phyloP scores from a whole-genome alignment of 2,113 vertebrate species.

The Paracyprichromis sp. region DNA sequence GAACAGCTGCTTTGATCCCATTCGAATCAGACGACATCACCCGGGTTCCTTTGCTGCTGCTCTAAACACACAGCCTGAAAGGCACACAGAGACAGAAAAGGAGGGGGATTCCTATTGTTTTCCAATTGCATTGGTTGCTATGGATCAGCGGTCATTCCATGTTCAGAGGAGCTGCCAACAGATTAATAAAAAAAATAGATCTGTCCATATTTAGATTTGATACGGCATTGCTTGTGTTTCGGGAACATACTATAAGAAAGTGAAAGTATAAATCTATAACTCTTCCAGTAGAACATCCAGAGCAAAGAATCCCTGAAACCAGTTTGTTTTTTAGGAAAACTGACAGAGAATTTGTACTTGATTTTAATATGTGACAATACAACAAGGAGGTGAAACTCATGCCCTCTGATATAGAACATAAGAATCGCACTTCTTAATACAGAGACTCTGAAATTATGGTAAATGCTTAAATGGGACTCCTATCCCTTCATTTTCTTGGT shows the following conservation, averaged over 20 bases:
- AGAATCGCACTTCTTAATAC: not conserved
- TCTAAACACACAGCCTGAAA: conserved; percentile 40
- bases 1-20: conserved; percentile 50
- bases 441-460: not conserved
- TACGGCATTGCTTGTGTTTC: not conserved
- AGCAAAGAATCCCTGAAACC: not conserved
- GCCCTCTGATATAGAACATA: not conserved
- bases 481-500: not conserved
- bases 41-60: conserved; percentile 13
- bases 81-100: not conserved
- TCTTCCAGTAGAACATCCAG: not conserved
- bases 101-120: not conserved
- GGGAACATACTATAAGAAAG: not conserved
- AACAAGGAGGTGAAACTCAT: not conserved
- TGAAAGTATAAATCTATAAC: not conserved
- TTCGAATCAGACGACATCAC: conserved; percentile 34
- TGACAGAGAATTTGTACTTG: not conserved
- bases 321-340: not conserved
- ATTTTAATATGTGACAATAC: not conserved
- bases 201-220: not conserved
- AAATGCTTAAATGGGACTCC: not conserved
- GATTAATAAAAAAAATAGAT: not conserved
- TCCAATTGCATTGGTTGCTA: not conserved
- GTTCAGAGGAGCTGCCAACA: not conserved
- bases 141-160: not conserved